A percentile compares a stretch with the other conserved stretches of the same genome.
Evolutionary conservation across 2,113 vertebrate species (phyloP).

Genomic region (Sinosuthora webbiana): DNA sequence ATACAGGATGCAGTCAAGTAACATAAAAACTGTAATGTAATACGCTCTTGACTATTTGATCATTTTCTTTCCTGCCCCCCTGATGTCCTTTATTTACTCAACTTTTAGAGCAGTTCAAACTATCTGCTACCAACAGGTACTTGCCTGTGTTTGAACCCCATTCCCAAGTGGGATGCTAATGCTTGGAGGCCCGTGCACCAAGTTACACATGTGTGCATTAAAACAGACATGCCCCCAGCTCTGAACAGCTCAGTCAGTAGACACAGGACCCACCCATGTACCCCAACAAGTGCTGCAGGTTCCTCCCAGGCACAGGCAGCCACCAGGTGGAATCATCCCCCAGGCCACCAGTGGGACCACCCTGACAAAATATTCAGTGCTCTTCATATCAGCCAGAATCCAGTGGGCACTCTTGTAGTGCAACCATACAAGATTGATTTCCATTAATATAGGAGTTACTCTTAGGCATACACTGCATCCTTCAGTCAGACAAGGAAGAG

Average conservation of each 20-base stretch:
- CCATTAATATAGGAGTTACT: neutral
- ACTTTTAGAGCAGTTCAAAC: neutral
- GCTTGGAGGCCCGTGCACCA: neutral
- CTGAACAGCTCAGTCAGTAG: rapidly evolving
- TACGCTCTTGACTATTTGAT: neutral
- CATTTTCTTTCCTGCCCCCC: neutral
- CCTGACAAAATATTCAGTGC: neutral
- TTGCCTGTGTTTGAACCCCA: neutral
- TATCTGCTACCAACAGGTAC: neutral
- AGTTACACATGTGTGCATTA: rapidly evolving
- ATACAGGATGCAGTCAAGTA: neutral
- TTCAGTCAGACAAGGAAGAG: neutral
- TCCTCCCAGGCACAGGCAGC: neutral
- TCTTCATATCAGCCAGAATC: neutral
- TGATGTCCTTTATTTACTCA: neutral
- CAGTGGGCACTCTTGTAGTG: neutral
- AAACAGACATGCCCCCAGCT: neutral
- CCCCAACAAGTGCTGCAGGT: rapidly evolving
- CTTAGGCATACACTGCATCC: neutral
- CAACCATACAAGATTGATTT: neutral
- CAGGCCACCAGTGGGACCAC: neutral
- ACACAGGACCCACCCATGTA: neutral
- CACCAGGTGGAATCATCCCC: neutral
- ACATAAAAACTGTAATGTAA: neutral
- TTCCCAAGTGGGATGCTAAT: neutral